phyloP scores from a whole-genome alignment of 2,888 invertebrate species.

The Brenthis ino region DNA sequence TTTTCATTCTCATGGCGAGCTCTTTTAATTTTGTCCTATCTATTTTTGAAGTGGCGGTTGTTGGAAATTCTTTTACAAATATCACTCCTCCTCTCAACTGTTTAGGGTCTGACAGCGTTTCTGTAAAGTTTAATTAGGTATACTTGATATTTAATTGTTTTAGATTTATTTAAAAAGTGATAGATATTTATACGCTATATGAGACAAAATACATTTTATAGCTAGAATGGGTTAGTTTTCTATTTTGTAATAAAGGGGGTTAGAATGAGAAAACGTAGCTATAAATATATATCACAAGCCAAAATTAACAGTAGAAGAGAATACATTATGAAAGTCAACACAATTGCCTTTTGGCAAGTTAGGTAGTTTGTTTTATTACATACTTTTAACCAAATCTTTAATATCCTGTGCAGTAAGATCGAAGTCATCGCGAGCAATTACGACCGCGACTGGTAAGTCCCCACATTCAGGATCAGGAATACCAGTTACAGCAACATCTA shows the following conservation, averaged over 20 bases:
- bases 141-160: not conserved
- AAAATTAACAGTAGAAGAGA: too few relatives aligned
- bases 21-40: slow-evolving; percentile 49
- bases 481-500: slow-evolving; percentile 58
- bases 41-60: slow-evolving; percentile 42
- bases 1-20: slow-evolving; percentile 11
- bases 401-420: slow-evolving; percentile 53
- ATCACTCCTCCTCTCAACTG: slow-evolving; percentile 59
- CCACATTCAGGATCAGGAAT: slow-evolving; percentile 52
- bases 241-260: too few relatives aligned
- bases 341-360: too few relatives aligned
- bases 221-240: too few relatives aligned
- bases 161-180: not conserved
- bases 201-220: too few relatives aligned
- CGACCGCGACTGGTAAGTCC: slow-evolving; percentile 59
- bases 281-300: too few relatives aligned
- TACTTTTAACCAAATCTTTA: slow-evolving; percentile 60
- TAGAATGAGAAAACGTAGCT: too few relatives aligned
- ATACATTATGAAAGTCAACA: too few relatives aligned
- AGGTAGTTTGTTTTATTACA: not conserved
- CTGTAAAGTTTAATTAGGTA: slow-evolving; percentile 29
- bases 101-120: slow-evolving; percentile 49
- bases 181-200: too few relatives aligned
- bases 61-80: slow-evolving; percentile 40
- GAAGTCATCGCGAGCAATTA: slow-evolving; percentile 45